Conservation (phyloP, 1,140 invertebrate species). For the Zaprionus capensis region DNA sequence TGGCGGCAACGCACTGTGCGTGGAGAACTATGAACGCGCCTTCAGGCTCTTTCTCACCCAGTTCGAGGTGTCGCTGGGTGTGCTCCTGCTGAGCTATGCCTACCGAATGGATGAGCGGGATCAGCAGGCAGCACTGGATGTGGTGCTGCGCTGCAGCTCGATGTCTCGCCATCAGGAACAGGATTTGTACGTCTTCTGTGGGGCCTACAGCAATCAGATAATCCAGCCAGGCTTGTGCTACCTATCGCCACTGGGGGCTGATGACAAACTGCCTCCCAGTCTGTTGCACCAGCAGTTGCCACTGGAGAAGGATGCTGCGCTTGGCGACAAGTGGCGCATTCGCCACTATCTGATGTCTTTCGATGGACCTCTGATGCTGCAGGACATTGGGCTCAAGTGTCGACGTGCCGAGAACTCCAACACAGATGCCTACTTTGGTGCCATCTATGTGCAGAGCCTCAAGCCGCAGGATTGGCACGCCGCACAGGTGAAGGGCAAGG, state of each 20-base stretch:
- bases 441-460: slow-evolving; percentile 59
- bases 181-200: slow-evolving; percentile 65
- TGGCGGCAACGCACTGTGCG: slow-evolving; percentile 74
- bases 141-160: slow-evolving; percentile 41
- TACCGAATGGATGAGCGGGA: slow-evolving; percentile 19
- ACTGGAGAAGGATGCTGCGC: background rate
- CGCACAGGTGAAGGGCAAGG: background rate
- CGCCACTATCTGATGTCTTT: slow-evolving; percentile 69
- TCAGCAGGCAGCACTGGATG: slow-evolving; percentile 42
- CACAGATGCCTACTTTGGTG: slow-evolving; percentile 51
- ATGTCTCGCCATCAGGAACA: background rate
- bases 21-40: slow-evolving; percentile 62
- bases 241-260: slow-evolving; percentile 40
- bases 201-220: slow-evolving; percentile 44
- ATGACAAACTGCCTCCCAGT: background rate
- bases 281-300: slow-evolving; percentile 43
- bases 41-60: slow-evolving; percentile 72
- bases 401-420: slow-evolving; percentile 17
- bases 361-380: slow-evolving; percentile 56
- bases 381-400: slow-evolving; percentile 71
- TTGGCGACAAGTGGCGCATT: slow-evolving; percentile 61
- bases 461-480: slow-evolving; percentile 30
- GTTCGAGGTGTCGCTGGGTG: slow-evolving; percentile 46
- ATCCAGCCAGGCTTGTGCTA: slow-evolving; percentile 44
- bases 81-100: slow-evolving; percentile 67